Evolutionary conservation across 2,113 vertebrate genomes (phyloP).

Genomic region (Albula glossodonta): DNA sequence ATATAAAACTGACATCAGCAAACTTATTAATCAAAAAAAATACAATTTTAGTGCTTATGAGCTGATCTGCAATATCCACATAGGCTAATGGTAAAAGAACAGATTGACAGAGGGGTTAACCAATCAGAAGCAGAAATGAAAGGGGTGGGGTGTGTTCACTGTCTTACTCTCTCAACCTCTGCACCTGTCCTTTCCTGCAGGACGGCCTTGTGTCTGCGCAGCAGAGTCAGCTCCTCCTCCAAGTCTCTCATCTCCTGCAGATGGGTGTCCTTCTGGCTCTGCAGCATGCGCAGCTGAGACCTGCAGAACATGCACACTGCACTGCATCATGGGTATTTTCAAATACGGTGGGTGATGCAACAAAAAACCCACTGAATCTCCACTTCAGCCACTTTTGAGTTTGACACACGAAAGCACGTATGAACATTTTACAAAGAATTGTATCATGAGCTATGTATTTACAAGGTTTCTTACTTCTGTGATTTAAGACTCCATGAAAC

Average conservation of each 20-base stretch:
- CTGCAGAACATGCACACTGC: slow-evolving; percentile 36
- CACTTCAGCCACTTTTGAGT: too few relatives aligned
- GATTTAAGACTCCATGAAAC: too few relatives aligned
- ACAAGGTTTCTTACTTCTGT: too few relatives aligned
- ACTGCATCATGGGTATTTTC: background rate
- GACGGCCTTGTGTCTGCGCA: slow-evolving; percentile 9
- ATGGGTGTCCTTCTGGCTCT: slow-evolving; percentile 48
- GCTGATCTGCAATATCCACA: background rate
- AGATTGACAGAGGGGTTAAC: background rate
- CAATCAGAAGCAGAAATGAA: background rate
- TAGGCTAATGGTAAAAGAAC: background rate
- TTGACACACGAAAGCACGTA: too few relatives aligned
- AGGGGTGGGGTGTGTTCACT: background rate
- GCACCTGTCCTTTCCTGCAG: background rate
- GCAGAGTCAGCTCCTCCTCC: slow-evolving; percentile 43
- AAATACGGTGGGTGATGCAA: background rate
- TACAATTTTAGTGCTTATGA: background rate
- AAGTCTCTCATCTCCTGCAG: slow-evolving; percentile 31
- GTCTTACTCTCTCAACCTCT: slow-evolving; percentile 29
- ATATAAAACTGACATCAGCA: background rate
- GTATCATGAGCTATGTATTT: too few relatives aligned
- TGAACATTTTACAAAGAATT: too few relatives aligned
- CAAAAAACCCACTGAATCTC: too few relatives aligned
- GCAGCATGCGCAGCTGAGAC: slow-evolving; percentile 48
- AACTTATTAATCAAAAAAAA: background rate